Base-by-base conservation (phyloP, 2,797 vertebrate species). In the Helarctos malayanus region DNA sequence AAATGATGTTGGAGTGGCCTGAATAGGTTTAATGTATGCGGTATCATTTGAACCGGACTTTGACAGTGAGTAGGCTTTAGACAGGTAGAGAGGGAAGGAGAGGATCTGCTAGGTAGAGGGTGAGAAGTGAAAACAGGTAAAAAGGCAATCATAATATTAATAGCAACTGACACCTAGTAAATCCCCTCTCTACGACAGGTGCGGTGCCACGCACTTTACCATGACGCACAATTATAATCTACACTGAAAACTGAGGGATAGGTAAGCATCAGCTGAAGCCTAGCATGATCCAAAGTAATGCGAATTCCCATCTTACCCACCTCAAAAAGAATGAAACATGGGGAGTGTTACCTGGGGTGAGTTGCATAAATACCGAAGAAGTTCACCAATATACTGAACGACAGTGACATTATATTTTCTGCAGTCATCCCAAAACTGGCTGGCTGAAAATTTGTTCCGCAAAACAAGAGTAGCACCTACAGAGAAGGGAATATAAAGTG, bases 341-440 rank as follows among this genome's bases (percentile, higher is more conserved):
- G 41, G 16, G 4, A 86, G 21, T 45, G 6, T 98, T 98, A 99
- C 99, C 99, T 99, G 98, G 11, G 99, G 99, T 27, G 98, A 81
- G 95, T 99, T 99, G 98, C 99, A 99, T 85, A 99, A 99, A 97
- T 99, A 99, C 61, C 99, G 99, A 97, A 99, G 99, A 38, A 99
- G 98, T 95, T 99, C 99, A 76, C 99, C 99, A 0, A 99, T 99
- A 95, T 99, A 99, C 97, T 99, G 99, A 98, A 99, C 98, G 82
- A 99, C 98, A 0, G 99, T 99, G 89, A 99, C 98, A 0, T 99
- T 99, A 82, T 99, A 98, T 97, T 99, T 99, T 92, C 99, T 99
- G 96, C 99, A 99, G 97, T 99, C 99, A 13, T 99, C 99, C 99
- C 99, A 99, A 97, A 99, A 99, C 68, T 99, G 98, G 92, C 99